Percentiles rank a stretch among this genome's conserved stretches.
Conservation (phyloP, 2,113 vertebrate genomes). For the Jaculus jaculus region DNA sequence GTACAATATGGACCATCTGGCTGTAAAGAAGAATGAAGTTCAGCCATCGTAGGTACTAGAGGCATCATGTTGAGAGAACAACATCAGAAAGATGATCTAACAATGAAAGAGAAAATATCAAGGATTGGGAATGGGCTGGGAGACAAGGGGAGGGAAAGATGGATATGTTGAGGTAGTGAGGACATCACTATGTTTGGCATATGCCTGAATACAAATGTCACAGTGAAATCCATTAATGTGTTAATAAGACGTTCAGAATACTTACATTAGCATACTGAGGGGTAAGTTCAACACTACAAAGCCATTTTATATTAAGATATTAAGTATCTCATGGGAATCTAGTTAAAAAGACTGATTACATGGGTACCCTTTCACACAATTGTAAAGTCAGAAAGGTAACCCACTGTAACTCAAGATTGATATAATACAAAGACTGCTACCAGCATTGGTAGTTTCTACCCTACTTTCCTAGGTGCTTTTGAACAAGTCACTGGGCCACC, state of each 20-base stretch:
- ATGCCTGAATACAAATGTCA: neutral
- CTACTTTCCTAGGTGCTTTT: neutral
- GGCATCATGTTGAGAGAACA: neutral
- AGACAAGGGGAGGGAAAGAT: neutral
- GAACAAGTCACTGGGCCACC: neutral
- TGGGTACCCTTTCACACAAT: neutral
- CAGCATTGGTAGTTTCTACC: neutral
- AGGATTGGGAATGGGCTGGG: neutral
- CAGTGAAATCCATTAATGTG: neutral
- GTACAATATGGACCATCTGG: too few relatives aligned
- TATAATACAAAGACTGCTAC: neutral
- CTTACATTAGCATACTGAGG: neutral
- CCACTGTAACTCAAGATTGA: neutral
- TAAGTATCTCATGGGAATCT: neutral
- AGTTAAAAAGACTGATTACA: neutral
- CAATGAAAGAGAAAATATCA: neutral
- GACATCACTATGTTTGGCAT: neutral
- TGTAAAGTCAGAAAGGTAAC: neutral
- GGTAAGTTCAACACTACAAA: neutral
- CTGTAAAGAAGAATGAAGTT: neutral
- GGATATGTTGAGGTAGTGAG: neutral
- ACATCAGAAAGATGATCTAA: neutral
- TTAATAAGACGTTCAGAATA: neutral
- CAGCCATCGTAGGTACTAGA: neutral
- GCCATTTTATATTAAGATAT: neutral